Evolutionary conservation across 2,888 invertebrate genomes (phyloP).

Genomic region (Drosophila suboccidentalis): DNA sequence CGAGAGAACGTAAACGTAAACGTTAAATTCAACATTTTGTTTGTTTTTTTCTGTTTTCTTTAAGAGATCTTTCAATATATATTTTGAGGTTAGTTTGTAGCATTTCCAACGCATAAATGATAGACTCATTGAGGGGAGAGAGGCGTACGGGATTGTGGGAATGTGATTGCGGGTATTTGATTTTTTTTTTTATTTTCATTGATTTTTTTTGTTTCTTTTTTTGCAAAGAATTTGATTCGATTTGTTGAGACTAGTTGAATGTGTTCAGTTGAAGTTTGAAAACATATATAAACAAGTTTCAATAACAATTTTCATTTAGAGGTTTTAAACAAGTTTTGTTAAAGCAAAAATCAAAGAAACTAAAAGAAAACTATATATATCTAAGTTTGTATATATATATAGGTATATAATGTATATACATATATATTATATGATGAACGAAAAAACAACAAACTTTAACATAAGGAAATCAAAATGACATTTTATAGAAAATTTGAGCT

Average conservation of each 20-base stretch:
- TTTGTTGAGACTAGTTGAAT: slow-evolving; percentile 79
- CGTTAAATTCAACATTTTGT: slow-evolving; percentile 70
- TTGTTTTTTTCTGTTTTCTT: slow-evolving; percentile 62
- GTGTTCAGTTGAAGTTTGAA: slow-evolving; percentile 79
- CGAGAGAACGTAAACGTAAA: slow-evolving; percentile 46
- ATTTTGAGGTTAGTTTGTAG: slow-evolving; percentile 51
- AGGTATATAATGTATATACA: slow-evolving; percentile 46
- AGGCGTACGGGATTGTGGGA: slow-evolving; percentile 84
- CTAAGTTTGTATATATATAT: slow-evolving; percentile 42
- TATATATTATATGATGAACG: slow-evolving; percentile 38
- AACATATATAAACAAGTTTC: slow-evolving; percentile 70
- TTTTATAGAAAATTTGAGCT: slow-evolving; percentile 55
- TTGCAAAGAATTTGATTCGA: slow-evolving; percentile 51
- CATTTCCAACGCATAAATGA: slow-evolving; percentile 84
- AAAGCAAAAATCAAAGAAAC: slow-evolving; percentile 61
- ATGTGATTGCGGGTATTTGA: slow-evolving; percentile 79
- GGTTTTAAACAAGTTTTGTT: slow-evolving; percentile 62
- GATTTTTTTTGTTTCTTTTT: slow-evolving; percentile 48
- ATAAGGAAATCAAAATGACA: slow-evolving; percentile 41
- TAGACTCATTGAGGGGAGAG: slow-evolving; percentile 86
- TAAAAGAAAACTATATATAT: slow-evolving; percentile 41
- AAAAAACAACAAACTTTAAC: slow-evolving; percentile 28
- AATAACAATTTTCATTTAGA: slow-evolving; percentile 69
- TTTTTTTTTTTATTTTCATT: slow-evolving; percentile 43
- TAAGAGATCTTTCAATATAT: slow-evolving; percentile 44